These are phyloP conservation scores for Nineta flava DNA, from an alignment of 2,888 invertebrate genomes.

Conservation along the genomic window DNA sequence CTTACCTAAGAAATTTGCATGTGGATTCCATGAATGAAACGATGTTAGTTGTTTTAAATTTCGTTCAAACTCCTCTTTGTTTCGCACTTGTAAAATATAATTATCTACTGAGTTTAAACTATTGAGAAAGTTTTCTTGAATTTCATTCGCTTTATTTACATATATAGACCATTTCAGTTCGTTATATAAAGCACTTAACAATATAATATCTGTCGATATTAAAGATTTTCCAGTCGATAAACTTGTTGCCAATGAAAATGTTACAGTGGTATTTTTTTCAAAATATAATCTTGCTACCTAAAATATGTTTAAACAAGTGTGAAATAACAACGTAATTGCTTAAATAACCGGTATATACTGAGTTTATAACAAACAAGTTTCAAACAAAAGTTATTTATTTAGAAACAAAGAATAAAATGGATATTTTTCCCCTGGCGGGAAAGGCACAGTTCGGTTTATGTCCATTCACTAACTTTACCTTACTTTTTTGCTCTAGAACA, in stretches of 20 bases:
- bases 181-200: background rate
- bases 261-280: background rate
- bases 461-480: too few species aligned
- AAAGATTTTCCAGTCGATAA: background rate
- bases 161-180: slow-evolving; percentile 1
- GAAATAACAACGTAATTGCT: too few species aligned
- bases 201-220: background rate
- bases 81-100: slow-evolving; percentile 4
- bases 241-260: background rate
- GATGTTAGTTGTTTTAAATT: slow-evolving; percentile 1
- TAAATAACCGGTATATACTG: too few species aligned
- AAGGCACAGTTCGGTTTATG: too few species aligned
- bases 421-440: too few species aligned
- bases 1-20: slow-evolving; percentile 2
- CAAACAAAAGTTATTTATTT: too few species aligned
- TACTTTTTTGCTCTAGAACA: too few species aligned
- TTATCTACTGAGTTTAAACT: background rate
- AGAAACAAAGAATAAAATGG: too few species aligned
- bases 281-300: background rate
- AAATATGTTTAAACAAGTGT: too few species aligned
- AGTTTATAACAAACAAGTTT: too few species aligned
- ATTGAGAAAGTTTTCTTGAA: background rate
- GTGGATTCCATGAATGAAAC: slow-evolving; percentile 6
- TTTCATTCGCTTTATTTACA: slow-evolving; percentile 2
- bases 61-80: background rate